These are phyloP conservation scores for Lasiommata megera DNA, from an alignment of 2,888 invertebrate genomes.

Conservation along the genomic window DNA sequence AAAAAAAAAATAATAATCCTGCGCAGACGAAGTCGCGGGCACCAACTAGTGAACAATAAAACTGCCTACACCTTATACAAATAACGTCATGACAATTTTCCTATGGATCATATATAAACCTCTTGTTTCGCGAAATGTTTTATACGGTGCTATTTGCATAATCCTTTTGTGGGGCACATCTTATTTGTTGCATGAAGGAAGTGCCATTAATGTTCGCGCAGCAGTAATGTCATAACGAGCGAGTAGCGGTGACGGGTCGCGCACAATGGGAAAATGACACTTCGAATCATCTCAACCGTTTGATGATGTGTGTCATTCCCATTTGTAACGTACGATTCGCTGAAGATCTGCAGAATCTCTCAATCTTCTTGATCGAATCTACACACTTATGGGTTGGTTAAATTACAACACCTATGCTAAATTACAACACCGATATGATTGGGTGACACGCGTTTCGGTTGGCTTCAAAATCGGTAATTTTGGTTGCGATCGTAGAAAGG, in stretches of 20 bases:
- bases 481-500: too few species aligned
- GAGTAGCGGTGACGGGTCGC: slow-evolving; percentile 33
- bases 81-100: background rate
- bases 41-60: too few species aligned
- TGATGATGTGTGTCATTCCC: slow-evolving; percentile 14
- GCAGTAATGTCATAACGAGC: background rate
- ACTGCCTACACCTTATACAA: background rate
- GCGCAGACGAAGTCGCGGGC: too few species aligned
- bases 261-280: slow-evolving; percentile 36
- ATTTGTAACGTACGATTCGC: slow-evolving; percentile 25
- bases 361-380: too few species aligned
- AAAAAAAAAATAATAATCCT: too few species aligned
- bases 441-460: too few species aligned
- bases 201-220: slow-evolving; percentile 32
- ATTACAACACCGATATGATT: too few species aligned
- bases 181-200: slow-evolving; percentile 39
- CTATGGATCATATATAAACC: slow-evolving; percentile 10
- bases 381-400: background rate
- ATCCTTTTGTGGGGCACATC: slow-evolving; percentile 29
- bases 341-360: background rate
- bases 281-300: slow-evolving; percentile 21
- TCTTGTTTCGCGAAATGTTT: slow-evolving; percentile 11
- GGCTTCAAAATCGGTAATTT: too few species aligned
- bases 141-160: slow-evolving; percentile 32
- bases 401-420: too few species aligned